Evolutionary conservation across 2,888 invertebrate species (phyloP).

Genomic region (Tanaodytes sp.): DNA sequence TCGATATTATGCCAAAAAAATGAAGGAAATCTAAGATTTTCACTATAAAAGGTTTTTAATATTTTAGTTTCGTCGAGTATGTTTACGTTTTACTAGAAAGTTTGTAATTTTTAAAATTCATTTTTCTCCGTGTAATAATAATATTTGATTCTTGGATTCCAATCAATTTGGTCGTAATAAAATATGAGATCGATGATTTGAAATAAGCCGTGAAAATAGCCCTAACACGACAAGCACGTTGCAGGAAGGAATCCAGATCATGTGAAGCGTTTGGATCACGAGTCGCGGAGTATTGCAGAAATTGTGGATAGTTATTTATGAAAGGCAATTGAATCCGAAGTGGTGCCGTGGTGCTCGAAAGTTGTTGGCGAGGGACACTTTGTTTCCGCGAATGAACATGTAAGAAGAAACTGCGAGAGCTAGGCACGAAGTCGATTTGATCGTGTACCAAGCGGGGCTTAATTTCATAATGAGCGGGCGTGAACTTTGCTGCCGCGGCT

Average conservation of each 20-base stretch:
- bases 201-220: constrained; percentile 46
- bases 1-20: too few relatives aligned
- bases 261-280: constrained; percentile 42
- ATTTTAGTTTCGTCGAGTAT: too few relatives aligned
- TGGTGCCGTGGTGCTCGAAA: constrained; percentile 22
- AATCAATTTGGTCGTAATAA: too few relatives aligned
- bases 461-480: constrained; percentile 42
- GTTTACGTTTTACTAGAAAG: too few relatives aligned
- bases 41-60: too few relatives aligned
- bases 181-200: constrained; percentile 24
- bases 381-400: constrained; percentile 21
- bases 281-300: constrained; percentile 45
- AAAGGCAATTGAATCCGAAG: constrained; percentile 38
- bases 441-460: constrained; percentile 10
- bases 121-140: too few relatives aligned
- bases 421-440: constrained; percentile 8
- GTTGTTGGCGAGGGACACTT: constrained; percentile 32
- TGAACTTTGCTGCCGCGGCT: constrained; percentile 42
- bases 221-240: constrained; percentile 40
- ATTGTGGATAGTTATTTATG: constrained; percentile 50
- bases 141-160: too few relatives aligned
- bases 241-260: constrained; percentile 47
- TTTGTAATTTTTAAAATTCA: too few relatives aligned
- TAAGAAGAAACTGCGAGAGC: not conserved
- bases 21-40: too few relatives aligned